A percentile compares a stretch with the other conserved stretches of the same genome.
phyloP scores from a whole-genome alignment of 2,888 invertebrate genomes.

The Drosophila anomelani region DNA sequence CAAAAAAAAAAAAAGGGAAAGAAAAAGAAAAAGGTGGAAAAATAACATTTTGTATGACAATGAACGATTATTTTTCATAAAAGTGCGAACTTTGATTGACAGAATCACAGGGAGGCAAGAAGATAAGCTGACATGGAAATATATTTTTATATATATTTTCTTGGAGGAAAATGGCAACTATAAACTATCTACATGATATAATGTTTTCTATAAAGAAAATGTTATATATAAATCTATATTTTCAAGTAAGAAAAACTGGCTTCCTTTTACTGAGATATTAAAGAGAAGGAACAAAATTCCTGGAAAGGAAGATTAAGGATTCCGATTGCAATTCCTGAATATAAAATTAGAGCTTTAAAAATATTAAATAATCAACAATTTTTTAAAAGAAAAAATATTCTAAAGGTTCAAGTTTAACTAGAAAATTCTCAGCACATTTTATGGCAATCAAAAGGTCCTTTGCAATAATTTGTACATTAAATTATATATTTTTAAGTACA shows the following conservation, averaged over 20 bases:
- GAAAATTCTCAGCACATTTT: not conserved
- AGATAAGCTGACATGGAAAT: constrained; percentile 19
- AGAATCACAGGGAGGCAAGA: constrained; percentile 11
- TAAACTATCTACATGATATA: not conserved
- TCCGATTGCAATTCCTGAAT: not conserved
- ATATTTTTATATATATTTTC: constrained; percentile 24
- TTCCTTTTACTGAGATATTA: not conserved
- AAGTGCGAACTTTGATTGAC: constrained; percentile 39
- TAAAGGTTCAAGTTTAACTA: not conserved
- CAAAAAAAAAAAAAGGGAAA: not conserved
- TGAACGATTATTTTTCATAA: constrained; percentile 45
- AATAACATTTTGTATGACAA: constrained; percentile 36
- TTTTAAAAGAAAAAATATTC: not conserved
- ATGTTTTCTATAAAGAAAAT: not conserved
- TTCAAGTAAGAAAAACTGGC: not conserved
- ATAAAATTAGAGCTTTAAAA: not conserved
- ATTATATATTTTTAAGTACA: not conserved
- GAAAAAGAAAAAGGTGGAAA: not conserved
- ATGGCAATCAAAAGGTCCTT: not conserved
- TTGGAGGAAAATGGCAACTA: not conserved
- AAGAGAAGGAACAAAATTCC: not conserved
- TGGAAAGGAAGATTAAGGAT: not conserved
- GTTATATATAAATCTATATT: not conserved
- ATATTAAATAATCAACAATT: not conserved
- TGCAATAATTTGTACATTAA: not conserved